Evolutionary conservation across 2,888 invertebrate species (phyloP).

Genomic region (Mystacides longicornis): DNA sequence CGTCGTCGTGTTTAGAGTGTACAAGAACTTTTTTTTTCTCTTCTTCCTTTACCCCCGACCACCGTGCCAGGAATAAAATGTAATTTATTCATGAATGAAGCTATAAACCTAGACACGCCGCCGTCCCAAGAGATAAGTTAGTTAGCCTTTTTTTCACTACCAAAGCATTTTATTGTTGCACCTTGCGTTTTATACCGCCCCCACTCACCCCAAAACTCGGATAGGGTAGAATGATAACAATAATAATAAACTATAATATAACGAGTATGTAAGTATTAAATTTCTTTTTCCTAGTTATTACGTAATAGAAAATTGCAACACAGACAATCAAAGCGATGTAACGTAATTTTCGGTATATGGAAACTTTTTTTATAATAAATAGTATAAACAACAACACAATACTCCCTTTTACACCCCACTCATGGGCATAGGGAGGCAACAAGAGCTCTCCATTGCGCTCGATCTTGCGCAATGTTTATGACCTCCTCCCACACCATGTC

Average conservation of each 20-base stretch:
- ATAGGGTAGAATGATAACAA: not conserved
- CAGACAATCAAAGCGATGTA: too few relatives aligned
- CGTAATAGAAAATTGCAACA: not conserved
- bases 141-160: constrained; percentile 12
- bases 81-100: constrained; percentile 16
- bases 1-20: not conserved
- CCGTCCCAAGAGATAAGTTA: constrained; percentile 9
- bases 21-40: too few relatives aligned
- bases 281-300: not conserved
- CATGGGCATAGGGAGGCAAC: too few relatives aligned
- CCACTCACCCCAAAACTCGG: too few relatives aligned
- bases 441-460: too few relatives aligned
- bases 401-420: too few relatives aligned
- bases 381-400: too few relatives aligned
- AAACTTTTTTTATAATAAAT: too few relatives aligned
- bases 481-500: too few relatives aligned
- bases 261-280: not conserved
- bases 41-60: too few relatives aligned
- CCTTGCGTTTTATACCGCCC: constrained; percentile 6
- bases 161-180: constrained; percentile 10
- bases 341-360: too few relatives aligned
- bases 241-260: not conserved
- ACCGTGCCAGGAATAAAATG: constrained; percentile 3
- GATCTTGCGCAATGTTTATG: too few relatives aligned
- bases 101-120: constrained; percentile 7